phyloP scores from a whole-genome alignment of 1,140 invertebrate genomes.

The Drosophila parabipectinata region DNA sequence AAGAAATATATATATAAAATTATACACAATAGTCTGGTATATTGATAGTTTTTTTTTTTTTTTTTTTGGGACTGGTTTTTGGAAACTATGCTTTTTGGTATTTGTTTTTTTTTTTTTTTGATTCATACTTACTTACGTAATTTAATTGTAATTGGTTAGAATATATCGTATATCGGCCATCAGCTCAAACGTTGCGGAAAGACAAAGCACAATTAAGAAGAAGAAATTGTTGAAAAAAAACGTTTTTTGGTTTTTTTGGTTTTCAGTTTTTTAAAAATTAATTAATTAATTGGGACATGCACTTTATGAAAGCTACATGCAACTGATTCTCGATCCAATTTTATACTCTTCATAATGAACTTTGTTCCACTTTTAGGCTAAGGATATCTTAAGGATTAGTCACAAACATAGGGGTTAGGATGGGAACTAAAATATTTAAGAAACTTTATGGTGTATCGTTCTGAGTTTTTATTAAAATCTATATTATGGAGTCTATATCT shows the following conservation, averaged over 20 bases:
- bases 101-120: slow-evolving; percentile 9
- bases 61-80: slow-evolving; percentile 14
- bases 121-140: slow-evolving; percentile 75
- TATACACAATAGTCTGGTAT: slow-evolving; percentile 61
- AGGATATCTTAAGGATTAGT: slow-evolving; percentile 55
- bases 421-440: slow-evolving; percentile 16
- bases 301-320: slow-evolving; percentile 37
- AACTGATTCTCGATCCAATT: slow-evolving; percentile 49
- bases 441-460: background rate
- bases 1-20: slow-evolving; percentile 29
- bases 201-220: slow-evolving; percentile 84
- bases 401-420: slow-evolving; percentile 48
- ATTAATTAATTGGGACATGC: slow-evolving; percentile 16
- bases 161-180: slow-evolving; percentile 82
- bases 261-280: background rate
- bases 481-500: background rate
- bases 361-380: slow-evolving; percentile 70
- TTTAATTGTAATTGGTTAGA: slow-evolving; percentile 78
- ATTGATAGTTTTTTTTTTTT: slow-evolving; percentile 40
- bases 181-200: slow-evolving; percentile 84
- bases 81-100: background rate
- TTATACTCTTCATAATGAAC: slow-evolving; percentile 67
- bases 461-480: background rate
- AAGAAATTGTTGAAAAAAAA: slow-evolving; percentile 78
- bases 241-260: slow-evolving; percentile 33